phyloP scores from a whole-genome alignment of 2,113 vertebrate species.

The Brachyistius frenatus region DNA sequence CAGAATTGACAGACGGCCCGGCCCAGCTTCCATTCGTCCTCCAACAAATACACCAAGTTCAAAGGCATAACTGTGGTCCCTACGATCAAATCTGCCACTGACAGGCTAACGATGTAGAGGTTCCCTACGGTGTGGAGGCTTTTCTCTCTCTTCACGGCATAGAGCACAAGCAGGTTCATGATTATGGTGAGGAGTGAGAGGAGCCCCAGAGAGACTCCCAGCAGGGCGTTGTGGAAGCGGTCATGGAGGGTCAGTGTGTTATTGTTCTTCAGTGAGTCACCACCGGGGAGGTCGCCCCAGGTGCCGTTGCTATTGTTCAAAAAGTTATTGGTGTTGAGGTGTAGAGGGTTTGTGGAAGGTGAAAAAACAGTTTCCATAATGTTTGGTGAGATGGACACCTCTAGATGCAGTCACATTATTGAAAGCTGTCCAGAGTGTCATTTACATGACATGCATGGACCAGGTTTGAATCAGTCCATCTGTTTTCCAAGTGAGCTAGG shows the following conservation, averaged over 20 bases:
- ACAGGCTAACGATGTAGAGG: slow-evolving; percentile 95
- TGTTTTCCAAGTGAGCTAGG: background rate
- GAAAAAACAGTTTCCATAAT: slow-evolving; percentile 68
- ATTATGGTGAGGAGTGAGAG: slow-evolving; percentile 90
- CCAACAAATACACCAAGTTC: slow-evolving; percentile 89
- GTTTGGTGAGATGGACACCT: slow-evolving; percentile 39
- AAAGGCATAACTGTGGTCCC: slow-evolving; percentile 94
- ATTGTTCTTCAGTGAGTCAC: slow-evolving; percentile 41
- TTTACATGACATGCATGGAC: background rate
- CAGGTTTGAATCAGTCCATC: background rate
- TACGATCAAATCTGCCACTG: slow-evolving; percentile 92
- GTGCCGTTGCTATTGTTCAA: slow-evolving; percentile 54
- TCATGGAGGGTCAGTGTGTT: slow-evolving; percentile 60
- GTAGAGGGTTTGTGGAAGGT: slow-evolving; percentile 40
- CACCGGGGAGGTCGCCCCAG: slow-evolving; percentile 32
- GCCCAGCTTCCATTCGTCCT: slow-evolving; percentile 86
- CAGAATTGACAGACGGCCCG: slow-evolving; percentile 91
- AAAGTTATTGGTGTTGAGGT: slow-evolving; percentile 31
- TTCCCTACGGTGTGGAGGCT: slow-evolving; percentile 96
- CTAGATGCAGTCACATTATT: slow-evolving; percentile 66
- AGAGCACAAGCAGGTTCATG: slow-evolving; percentile 94
- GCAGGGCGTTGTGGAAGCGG: slow-evolving; percentile 73
- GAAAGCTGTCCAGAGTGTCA: slow-evolving; percentile 23
- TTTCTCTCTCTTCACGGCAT: slow-evolving; percentile 89
- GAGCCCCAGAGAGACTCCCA: slow-evolving; percentile 88